phyloP scores from a whole-genome alignment of 2,888 invertebrate genomes.

The Neocrepidodera transversa region DNA sequence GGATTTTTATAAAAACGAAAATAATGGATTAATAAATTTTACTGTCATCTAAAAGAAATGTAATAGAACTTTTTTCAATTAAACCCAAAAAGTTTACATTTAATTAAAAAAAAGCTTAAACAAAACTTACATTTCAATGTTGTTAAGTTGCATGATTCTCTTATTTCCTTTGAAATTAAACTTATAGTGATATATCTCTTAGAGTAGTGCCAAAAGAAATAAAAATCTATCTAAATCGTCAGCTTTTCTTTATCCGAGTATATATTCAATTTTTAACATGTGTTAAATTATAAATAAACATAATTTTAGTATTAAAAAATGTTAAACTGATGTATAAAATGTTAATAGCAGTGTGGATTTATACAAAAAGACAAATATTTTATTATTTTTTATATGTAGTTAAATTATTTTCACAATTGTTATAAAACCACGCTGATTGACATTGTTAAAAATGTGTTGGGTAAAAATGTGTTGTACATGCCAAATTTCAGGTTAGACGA shows the following conservation, averaged over 20 bases:
- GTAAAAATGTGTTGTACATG: slow-evolving; percentile 36
- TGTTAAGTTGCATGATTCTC: no score
- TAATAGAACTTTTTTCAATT: no score
- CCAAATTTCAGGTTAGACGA: slow-evolving; percentile 31
- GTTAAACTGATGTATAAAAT: slow-evolving; percentile 25
- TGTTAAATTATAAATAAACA: slow-evolving; percentile 29
- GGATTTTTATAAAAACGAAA: no score
- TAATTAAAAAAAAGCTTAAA: no score
- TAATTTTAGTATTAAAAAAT: slow-evolving; percentile 30
- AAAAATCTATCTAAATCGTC: slow-evolving; percentile 20
- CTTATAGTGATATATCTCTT: neutral
- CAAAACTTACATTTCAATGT: no score
- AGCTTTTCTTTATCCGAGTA: slow-evolving; percentile 3
- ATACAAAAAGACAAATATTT: slow-evolving; percentile 2
- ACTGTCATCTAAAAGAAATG: no score
- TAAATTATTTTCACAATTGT: slow-evolving; percentile 6
- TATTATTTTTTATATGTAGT: slow-evolving; percentile 29
- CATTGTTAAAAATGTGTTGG: slow-evolving; percentile 29
- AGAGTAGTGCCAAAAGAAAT: slow-evolving; percentile 27
- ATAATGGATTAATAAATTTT: no score
- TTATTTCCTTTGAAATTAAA: no score
- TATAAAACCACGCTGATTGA: slow-evolving; percentile 16
- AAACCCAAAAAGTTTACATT: no score
- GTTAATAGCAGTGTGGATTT: slow-evolving; percentile 23
- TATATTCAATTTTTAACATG: slow-evolving; percentile 27